Conservation (phyloP, 2,797 vertebrate species). For the Pelodytes ibericus region DNA sequence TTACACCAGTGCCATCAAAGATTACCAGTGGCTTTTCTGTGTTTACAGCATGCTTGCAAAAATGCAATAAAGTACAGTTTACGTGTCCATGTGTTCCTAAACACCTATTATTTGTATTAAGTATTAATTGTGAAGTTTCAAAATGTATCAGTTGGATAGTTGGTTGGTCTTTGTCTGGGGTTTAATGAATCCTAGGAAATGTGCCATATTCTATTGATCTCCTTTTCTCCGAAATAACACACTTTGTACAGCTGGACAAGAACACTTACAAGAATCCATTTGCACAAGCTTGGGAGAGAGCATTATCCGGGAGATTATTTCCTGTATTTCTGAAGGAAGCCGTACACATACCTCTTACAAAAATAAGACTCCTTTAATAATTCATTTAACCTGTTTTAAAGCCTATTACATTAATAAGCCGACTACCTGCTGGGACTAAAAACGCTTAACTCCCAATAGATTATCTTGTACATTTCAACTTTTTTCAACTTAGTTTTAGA, state of each 20-base stretch:
- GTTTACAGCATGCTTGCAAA: too few species aligned
- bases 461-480: background rate
- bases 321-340: background rate
- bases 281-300: background rate
- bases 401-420: constrained; percentile 2
- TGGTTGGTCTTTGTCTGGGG: constrained; percentile 10
- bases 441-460: background rate
- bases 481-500: too few species aligned
- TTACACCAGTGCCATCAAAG: too few species aligned
- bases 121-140: background rate
- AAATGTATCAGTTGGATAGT: constrained; percentile 27
- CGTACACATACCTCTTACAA: background rate
- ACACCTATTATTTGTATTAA: constrained; percentile 23
- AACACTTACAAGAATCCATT: constrained; percentile 8
- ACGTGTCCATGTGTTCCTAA: too few species aligned
- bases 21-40: too few species aligned
- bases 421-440: background rate
- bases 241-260: background rate
- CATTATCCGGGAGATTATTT: constrained; percentile 13
- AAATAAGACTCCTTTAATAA: constrained; percentile 17
- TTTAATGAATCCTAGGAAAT: constrained; percentile 8
- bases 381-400: constrained; percentile 2
- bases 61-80: too few species aligned
- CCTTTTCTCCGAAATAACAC: constrained; percentile 9
- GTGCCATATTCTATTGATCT: constrained; percentile 26